Evolutionary conservation across 64 coral and sea anemone genomes (phyloP), one percentile per base, ranked within the genome.

Genomic region (Astreopora myriophthalma): DNA sequence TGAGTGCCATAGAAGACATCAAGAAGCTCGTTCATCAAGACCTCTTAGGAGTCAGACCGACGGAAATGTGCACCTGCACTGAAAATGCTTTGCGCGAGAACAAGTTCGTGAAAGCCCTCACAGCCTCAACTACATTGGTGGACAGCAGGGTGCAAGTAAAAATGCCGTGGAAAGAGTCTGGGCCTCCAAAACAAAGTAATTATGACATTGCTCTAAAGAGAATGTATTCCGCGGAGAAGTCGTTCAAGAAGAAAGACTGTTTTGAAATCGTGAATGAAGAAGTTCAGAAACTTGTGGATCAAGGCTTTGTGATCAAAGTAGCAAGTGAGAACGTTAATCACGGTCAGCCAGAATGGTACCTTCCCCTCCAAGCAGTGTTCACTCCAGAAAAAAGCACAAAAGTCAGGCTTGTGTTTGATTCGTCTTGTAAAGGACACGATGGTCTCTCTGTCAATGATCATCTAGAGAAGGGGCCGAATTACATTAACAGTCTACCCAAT

Each of bases 321-420:
- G 63, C 84, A 55, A 14, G 3, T 44, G 46, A 82, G 49, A 23
- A 82, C 36, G 29, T 4, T 26, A 13, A 79, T 65, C 79, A n/a
- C n/a, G n/a, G n/a, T n/a, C n/a, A n/a, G n/a, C n/a, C n/a, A 85
- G 81, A 85, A 61, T 85, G 55, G 81, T 85, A 85, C 57, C 7
- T 86, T 8, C 83, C 63, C 12, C 66, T 86, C 0, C 63, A 86
- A 25, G 83, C 83, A 34, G 61, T 36, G 22, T 68, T 70, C 16
- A 69, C 83, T n/a, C 83, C 62, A 24, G 63, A 68, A 1, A 63
- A 34, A 17, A 8, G 25, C 5, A 85, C 81, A 38, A 86, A 86
- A 14, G 38, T 49, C 9, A 58, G 62, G 39, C 83, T 86, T 1
- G 83, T 68, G 16, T 70, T 68, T 68, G 63, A 42, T 29, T 33